These are phyloP conservation scores for Scaptodrosophila latifasciaeformis DNA, from an alignment of 2,888 invertebrate genomes.

Conservation along the genomic window DNA sequence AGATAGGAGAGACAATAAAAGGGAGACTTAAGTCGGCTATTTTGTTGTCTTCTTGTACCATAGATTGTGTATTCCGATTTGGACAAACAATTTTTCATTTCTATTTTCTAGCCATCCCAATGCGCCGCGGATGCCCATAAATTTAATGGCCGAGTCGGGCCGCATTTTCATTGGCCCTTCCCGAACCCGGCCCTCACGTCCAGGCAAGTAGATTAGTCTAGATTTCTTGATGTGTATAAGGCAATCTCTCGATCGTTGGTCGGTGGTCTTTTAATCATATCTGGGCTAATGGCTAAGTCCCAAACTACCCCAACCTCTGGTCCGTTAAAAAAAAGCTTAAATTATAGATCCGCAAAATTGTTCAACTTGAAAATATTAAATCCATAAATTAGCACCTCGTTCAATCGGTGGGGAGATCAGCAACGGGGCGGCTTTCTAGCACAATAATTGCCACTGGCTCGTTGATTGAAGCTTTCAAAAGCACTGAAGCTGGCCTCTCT, in stretches of 20 bases:
- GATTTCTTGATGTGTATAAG: too few relatives aligned
- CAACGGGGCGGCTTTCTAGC: conserved; percentile 12
- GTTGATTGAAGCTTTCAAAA: conserved; percentile 63
- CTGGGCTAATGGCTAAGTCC: too few relatives aligned
- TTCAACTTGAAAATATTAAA: conserved; percentile 41
- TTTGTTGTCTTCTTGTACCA: not conserved
- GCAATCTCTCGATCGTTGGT: too few relatives aligned
- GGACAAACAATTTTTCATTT: conserved; percentile 57
- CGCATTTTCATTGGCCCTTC: not conserved
- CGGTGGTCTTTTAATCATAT: too few relatives aligned
- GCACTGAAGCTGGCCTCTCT: conserved; percentile 15
- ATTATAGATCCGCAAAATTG: conserved; percentile 57
- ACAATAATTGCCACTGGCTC: conserved; percentile 12
- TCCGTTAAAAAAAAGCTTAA: conserved; percentile 53
- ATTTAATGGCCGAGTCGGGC: conserved; percentile 35
- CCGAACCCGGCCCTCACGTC: conserved; percentile 15
- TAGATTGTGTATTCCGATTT: conserved; percentile 52
- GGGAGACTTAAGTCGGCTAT: conserved; percentile 22
- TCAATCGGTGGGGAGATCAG: conserved; percentile 33
- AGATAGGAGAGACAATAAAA: not conserved
- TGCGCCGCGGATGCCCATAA: conserved; percentile 52
- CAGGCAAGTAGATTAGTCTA: too few relatives aligned
- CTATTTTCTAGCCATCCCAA: conserved; percentile 45
- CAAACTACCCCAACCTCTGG: too few relatives aligned
- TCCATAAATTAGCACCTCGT: conserved; percentile 71